Evolutionary conservation across 2,888 invertebrate species (phyloP), one percentile per base, ranked within the genome.

Genomic region (Gymnoscelis rufifasciata): DNA sequence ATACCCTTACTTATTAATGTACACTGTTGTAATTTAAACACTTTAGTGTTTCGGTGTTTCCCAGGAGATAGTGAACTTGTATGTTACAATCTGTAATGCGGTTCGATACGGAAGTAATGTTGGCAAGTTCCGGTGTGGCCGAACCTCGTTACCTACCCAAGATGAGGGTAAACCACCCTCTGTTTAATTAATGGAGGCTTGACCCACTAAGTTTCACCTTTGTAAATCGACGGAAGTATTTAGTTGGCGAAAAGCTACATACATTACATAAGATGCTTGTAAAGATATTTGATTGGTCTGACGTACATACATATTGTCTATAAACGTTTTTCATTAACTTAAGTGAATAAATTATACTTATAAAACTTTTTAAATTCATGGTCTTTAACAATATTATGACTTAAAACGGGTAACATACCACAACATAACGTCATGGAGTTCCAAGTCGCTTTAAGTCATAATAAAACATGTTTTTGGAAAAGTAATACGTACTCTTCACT

Each of bases 161-260:
- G 57, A 56, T 48, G 51, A 50, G 56, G 54, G 54, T 57, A 54
- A 52, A 52, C 31, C 37, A 59, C 65, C 65, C 70, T 62, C 60
- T 69, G 69, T 66, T 68, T 78, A 78, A 79, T 80, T 80, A 80
- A 79, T 78, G 67, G 63, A 58, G 68, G 67, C 68, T 77, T 78
- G 78, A 78, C 76, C 75, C 12, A 19, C 35, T 35, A 35, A 35
- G 19, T 35, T 35, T 35, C 35, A 39, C 14, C 14, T 15, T 11
- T 31, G 24, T 10, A 23, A 36, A 35, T 37, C 27, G 36, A 29
- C 12, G 35, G n/a, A 24, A 30, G 30, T 23, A 23, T 43, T 35
- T 35, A 35, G 19, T 19, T 19, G 2, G 19, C 19, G 3, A 33
- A 33, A 31, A 14, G 14, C 14, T 14, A 15, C 14, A n/a, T 14